Percentiles rank a stretch among this genome's conserved stretches.
These are phyloP conservation scores for Andrena camellia DNA, from an alignment of 2,888 invertebrate species.

Conservation along the genomic window DNA sequence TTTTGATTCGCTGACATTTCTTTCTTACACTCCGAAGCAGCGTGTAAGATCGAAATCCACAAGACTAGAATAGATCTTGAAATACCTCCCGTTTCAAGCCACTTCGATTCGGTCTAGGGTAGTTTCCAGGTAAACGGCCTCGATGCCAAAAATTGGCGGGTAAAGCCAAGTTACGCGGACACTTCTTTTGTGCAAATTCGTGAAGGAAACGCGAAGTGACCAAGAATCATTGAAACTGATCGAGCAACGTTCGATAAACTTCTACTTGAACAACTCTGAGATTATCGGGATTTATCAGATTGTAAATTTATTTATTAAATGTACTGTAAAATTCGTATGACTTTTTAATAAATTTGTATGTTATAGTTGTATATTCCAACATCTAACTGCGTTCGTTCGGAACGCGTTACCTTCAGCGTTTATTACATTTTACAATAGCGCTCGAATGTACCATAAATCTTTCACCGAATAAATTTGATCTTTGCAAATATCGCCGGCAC, in stretches of 20 bases:
- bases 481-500: neutral
- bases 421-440: conserved; percentile 3
- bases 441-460: conserved; percentile 10
- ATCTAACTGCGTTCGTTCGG: neutral
- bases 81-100: neutral
- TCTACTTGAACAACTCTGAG: neutral
- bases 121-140: conserved; percentile 62
- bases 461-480: conserved; percentile 22
- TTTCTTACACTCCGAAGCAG: conserved; percentile 1
- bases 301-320: conserved; percentile 25
- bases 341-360: conserved; percentile 43
- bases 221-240: neutral
- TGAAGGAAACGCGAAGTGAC: conserved; percentile 14
- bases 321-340: conserved; percentile 41
- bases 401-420: neutral
- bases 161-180: neutral
- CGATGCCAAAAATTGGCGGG: conserved; percentile 26
- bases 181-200: conserved; percentile 1
- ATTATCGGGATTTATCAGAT: neutral
- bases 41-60: conserved; percentile 10
- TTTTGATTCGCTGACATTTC: neutral
- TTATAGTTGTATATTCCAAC: conserved; percentile 22
- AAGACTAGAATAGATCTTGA: neutral
- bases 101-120: neutral
- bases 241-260: neutral